Conservation (phyloP, 2,888 invertebrate species). For the Drosophila quinaria region DNA sequence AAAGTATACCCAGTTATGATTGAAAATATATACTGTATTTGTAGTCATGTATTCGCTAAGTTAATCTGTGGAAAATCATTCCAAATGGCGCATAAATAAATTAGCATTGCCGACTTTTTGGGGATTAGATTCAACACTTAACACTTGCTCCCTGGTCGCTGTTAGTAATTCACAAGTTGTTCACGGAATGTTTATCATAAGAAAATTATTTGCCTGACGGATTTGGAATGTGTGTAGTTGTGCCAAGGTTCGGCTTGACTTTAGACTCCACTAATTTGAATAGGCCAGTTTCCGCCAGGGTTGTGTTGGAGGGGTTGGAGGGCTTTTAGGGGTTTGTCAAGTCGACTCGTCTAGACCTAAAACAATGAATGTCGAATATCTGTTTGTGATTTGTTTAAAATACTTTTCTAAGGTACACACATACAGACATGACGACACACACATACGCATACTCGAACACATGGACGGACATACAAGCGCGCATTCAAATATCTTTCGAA, state of each 20-base stretch:
- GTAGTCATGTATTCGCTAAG: background rate
- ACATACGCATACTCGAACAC: constrained; percentile 1
- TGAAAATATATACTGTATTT: too few species aligned
- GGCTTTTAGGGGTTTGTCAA: constrained; percentile 31
- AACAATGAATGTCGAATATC: constrained; percentile 79
- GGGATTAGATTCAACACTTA: constrained; percentile 10
- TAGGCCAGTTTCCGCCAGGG: background rate
- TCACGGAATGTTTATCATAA: constrained; percentile 54
- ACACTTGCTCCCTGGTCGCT: constrained; percentile 1
- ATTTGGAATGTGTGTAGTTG: constrained; percentile 52
- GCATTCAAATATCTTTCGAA: constrained; percentile 73
- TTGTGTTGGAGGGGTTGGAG: background rate
- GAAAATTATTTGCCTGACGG: constrained; percentile 60
- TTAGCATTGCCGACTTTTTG: constrained; percentile 34
- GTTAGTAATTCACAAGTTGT: constrained; percentile 23
- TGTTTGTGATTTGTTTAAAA: constrained; percentile 81
- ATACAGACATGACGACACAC: constrained; percentile 16
- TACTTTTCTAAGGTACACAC: constrained; percentile 63
- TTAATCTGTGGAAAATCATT: background rate
- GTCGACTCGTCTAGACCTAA: constrained; percentile 73
- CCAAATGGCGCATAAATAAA: constrained; percentile 1
- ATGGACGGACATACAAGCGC: constrained; percentile 3
- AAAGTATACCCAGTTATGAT: too few species aligned
- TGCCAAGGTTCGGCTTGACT: constrained; percentile 1
- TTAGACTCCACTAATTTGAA: constrained; percentile 30